Conservation (phyloP, 1,140 invertebrate species). For the Psilanteris sp. region DNA sequence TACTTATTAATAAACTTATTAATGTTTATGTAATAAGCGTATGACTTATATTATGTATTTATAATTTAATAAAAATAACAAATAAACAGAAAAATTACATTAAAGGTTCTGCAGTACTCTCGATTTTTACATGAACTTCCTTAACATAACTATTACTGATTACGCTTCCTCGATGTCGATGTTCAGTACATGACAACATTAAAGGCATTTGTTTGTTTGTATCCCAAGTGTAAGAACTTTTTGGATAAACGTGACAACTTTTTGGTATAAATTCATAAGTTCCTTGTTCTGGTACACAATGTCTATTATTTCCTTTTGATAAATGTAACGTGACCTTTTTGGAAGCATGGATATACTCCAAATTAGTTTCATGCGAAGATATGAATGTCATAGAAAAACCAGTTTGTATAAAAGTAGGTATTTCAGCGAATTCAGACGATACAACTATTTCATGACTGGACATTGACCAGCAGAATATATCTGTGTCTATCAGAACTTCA, state of each 20-base stretch:
- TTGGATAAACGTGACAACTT: conserved; percentile 90
- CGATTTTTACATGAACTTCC: conserved; percentile 69
- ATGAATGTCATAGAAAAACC: conserved; percentile 86
- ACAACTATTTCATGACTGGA: conserved; percentile 82
- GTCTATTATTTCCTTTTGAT: conserved; percentile 79
- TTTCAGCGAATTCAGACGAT: conserved; percentile 83
- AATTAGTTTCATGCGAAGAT: conserved; percentile 84
- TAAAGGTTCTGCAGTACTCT: conserved; percentile 57
- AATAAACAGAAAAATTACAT: conserved; percentile 51
- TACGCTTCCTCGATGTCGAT: conserved; percentile 71
- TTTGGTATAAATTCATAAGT: conserved; percentile 87
- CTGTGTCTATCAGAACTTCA: conserved; percentile 84
- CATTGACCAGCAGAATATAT: conserved; percentile 88
- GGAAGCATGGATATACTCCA: conserved; percentile 68
- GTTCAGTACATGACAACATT: conserved; percentile 72
- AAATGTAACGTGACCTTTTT: conserved; percentile 74
- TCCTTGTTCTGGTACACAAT: conserved; percentile 86
- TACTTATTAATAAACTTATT: too few species aligned
- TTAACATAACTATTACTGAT: conserved; percentile 64
- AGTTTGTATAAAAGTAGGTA: conserved; percentile 87
- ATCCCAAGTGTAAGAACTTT: conserved; percentile 77
- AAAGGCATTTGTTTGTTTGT: conserved; percentile 72
- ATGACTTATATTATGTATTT: too few species aligned
- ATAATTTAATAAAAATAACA: conserved; percentile 4
- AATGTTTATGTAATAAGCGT: too few species aligned